These are phyloP conservation scores for Umimayanthus chanpuru DNA, from an alignment of 92 coral and sea anemone genomes.

Conservation along the genomic window DNA sequence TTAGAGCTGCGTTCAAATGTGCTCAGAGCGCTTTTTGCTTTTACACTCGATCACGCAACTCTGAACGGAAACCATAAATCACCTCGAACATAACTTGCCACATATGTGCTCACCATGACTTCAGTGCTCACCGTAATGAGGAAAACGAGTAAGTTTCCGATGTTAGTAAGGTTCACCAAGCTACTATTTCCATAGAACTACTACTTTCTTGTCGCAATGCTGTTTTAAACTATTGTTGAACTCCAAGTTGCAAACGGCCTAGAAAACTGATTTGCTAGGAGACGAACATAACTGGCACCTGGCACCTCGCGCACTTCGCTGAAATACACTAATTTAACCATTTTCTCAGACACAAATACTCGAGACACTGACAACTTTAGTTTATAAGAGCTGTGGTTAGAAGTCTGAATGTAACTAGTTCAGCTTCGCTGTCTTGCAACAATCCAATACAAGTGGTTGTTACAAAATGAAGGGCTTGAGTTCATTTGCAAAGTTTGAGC, in stretches of 20 bases:
- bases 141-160: background rate
- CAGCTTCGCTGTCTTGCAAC: background rate
- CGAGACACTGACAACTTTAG: background rate
- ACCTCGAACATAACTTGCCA: slow-evolving; percentile 1
- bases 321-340: slow-evolving; percentile 12
- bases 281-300: background rate
- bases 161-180: background rate
- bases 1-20: background rate
- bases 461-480: background rate
- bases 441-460: background rate
- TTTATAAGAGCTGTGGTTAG: background rate
- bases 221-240: background rate
- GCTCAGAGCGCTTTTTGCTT: background rate
- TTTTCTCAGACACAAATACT: background rate
- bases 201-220: background rate
- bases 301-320: slow-evolving; percentile 4
- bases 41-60: background rate
- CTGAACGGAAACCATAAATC: slow-evolving; percentile 5
- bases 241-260: background rate
- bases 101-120: background rate
- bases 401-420: background rate
- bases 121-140: background rate
- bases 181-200: background rate
- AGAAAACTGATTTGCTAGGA: background rate
- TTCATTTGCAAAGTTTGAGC: background rate